Evolutionary conservation across 1,140 invertebrate genomes (phyloP), one percentile per base, ranked within the genome.

Genomic region (Hycleus phaleratus): DNA sequence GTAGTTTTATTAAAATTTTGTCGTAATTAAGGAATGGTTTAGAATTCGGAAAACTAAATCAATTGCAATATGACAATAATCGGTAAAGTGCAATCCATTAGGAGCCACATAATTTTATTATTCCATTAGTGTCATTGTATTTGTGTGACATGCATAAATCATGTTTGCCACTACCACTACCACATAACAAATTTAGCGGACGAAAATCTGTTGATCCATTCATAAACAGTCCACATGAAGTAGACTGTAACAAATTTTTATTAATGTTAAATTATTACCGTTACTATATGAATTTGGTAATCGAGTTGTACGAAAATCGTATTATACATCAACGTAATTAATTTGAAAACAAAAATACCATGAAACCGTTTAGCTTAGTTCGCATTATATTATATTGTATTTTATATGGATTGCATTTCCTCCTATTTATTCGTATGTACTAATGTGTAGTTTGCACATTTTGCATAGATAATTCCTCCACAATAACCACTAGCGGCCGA

Each of bases 21-120:
- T 32, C 3, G 7, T 32, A 7, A 32, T 4, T 32, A 32, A 7
- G 4, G 4, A 32, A 5, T 32, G 4, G 32, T 32, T 32, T 7
- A 18, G 18, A 18, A 18, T 18, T 18, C 18, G 32, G 32, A 32
- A 4, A 32, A 7, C 32, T 32, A 32, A 32, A 32, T 32, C 32
- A 32, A 32, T 32, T 32, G 32, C 32, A 32, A 32, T 32, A 32
- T 58, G 59, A 61, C 59, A 61, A 48, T 61, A 48, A 49, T 46
- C 53, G 40, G 58, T 56, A 61, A 64, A 62, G 63, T 58, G 63
- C 57, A 61, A 61, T 64, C 59, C 60, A 64, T 61, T 64, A 64
- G 57, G 58, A 39, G 56, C 32, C 38, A 51, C 44, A 60, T 64
- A 64, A 64, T 60, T 64, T 59, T 62, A 62, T 64, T 64, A 62